Percentiles rank a stretch among this genome's conserved stretches.
These are phyloP conservation scores for Eupithecia vulgata DNA, from an alignment of 2,888 invertebrate species.

Conservation along the genomic window DNA sequence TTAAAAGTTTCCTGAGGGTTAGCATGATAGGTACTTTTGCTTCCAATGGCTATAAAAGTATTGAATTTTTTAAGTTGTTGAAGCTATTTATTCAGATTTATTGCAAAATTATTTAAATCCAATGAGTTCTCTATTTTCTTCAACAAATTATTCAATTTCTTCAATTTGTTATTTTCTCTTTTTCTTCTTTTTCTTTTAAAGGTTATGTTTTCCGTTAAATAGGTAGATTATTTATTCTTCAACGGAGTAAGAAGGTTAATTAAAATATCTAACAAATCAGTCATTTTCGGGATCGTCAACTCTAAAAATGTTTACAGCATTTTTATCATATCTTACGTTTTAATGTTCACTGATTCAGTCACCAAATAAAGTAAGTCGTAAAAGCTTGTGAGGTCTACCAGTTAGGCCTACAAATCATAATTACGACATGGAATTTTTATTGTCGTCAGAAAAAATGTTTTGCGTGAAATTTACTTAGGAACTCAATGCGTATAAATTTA, in stretches of 20 bases:
- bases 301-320: constrained; percentile 19
- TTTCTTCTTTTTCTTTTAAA: too few species aligned
- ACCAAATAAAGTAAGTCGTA: constrained; percentile 28
- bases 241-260: background rate
- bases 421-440: constrained; percentile 40
- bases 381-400: constrained; percentile 32
- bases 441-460: constrained; percentile 47
- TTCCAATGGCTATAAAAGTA: background rate
- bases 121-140: background rate
- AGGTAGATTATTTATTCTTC: background rate
- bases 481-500: constrained; percentile 57
- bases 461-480: constrained; percentile 47
- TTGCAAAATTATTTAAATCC: background rate
- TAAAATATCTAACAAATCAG: background rate
- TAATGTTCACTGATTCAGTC: constrained; percentile 29
- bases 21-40: constrained; percentile 20
- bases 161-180: background rate
- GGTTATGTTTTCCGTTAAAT: background rate
- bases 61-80: background rate
- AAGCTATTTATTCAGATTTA: background rate
- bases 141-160: background rate
- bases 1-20: constrained; percentile 42
- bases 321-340: constrained; percentile 31
- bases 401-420: constrained; percentile 44
- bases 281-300: background rate